These are phyloP conservation scores for Aspidiotus rigidus DNA, from an alignment of 2,888 invertebrate species.

Conservation along the genomic window DNA sequence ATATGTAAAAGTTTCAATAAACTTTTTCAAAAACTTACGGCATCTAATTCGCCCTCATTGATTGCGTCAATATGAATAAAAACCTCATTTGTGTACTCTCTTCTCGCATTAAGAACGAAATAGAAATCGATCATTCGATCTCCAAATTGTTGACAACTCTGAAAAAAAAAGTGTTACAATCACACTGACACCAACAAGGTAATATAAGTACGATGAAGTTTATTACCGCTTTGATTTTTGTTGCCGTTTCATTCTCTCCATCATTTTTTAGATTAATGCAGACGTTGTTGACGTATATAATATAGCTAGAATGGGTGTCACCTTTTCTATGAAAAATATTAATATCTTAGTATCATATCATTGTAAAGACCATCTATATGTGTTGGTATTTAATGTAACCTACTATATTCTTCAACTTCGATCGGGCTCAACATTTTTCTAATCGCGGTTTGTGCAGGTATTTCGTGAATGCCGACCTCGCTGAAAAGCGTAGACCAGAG, in stretches of 20 bases:
- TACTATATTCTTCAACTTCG: conserved; percentile 11
- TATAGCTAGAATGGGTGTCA: conserved; percentile 5
- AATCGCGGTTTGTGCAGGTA: background rate
- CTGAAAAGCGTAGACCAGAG: conserved; percentile 11
- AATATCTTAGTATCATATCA: conserved; percentile 12
- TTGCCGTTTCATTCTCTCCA: conserved; percentile 5
- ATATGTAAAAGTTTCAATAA: conserved; percentile 13
- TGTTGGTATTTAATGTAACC: conserved; percentile 12
- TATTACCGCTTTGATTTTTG: conserved; percentile 12
- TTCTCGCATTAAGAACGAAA: conserved; percentile 3
- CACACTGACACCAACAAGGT: conserved; percentile 13
- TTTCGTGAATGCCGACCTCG: conserved; percentile 8
- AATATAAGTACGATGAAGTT: conserved; percentile 15
- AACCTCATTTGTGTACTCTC: conserved; percentile 6
- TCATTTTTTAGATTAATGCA: conserved; percentile 8
- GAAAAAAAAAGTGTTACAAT: conserved; percentile 9
- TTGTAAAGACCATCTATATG: conserved; percentile 12
- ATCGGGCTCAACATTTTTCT: conserved; percentile 7
- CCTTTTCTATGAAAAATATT: conserved; percentile 10
- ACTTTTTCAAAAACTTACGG: conserved; percentile 11
- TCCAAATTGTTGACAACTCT: conserved; percentile 1
- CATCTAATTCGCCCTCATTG: conserved; percentile 10
- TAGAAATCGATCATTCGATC: conserved; percentile 11
- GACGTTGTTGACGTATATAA: conserved; percentile 6
- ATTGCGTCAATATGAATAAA: conserved; percentile 13